Percentiles rank a stretch among this genome's conserved stretches.
phyloP scores from a whole-genome alignment of 2,797 vertebrate species.

The Knipowitschia caucasica region DNA sequence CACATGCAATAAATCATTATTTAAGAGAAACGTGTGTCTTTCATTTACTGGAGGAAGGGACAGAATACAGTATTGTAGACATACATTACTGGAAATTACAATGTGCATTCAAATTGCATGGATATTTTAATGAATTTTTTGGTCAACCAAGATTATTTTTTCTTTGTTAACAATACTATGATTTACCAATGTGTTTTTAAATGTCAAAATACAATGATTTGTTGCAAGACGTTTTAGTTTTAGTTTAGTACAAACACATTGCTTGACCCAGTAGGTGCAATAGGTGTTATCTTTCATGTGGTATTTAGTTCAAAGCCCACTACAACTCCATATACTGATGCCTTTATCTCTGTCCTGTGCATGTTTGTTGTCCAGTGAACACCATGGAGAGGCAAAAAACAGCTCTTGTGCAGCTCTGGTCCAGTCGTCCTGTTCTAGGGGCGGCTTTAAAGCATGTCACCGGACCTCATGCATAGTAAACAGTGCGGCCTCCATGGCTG shows the following conservation, averaged over 20 bases:
- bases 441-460: conserved; percentile 97
- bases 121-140: not conserved
- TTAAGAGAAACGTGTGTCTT: conserved; percentile 8
- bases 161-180: too few relatives aligned
- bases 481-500: conserved; percentile 78
- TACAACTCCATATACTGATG: conserved; percentile 30
- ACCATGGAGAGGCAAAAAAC: conserved; percentile 55
- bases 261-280: conserved; percentile 1
- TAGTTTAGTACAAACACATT: not conserved
- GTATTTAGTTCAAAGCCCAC: conserved; percentile 21
- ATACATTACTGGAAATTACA: conserved; percentile 11
- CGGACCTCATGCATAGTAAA: conserved; percentile 98
- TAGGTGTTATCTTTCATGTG: conserved; percentile 30
- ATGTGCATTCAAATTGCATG: not conserved
- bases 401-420: conserved; percentile 48
- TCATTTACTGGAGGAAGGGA: conserved; percentile 1
- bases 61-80: conserved; percentile 13
- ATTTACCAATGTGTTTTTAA: not conserved
- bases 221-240: not conserved
- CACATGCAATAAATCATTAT: conserved; percentile 11
- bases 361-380: conserved; percentile 56
- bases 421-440: conserved; percentile 80
- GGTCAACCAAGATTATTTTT: too few relatives aligned
- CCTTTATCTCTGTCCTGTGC: conserved; percentile 48
- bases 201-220: not conserved